phyloP scores from a whole-genome alignment of 1,140 invertebrate species.

The Zaprionus taronus region DNA sequence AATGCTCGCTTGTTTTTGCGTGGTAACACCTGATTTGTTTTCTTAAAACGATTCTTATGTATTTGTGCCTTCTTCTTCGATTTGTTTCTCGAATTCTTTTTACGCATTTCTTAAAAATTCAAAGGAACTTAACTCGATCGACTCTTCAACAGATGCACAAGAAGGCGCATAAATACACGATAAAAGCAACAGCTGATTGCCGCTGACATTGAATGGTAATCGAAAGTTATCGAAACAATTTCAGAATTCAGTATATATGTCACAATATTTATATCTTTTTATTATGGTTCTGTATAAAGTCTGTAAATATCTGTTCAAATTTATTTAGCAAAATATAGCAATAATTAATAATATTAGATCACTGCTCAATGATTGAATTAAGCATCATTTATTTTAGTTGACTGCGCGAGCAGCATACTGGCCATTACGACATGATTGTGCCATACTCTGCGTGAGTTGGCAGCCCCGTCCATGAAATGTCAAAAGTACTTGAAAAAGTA shows the following conservation, averaged over 20 bases:
- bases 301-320: too few relatives aligned
- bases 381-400: not conserved
- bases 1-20: not conserved
- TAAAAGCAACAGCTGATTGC: not conserved
- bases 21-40: not conserved
- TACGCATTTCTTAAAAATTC: conserved; percentile 7
- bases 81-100: conserved; percentile 4
- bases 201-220: not conserved
- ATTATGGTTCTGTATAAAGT: not conserved
- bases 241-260: too few relatives aligned
- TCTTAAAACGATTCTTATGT: conserved; percentile 1
- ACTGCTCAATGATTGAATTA: too few relatives aligned
- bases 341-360: too few relatives aligned
- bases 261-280: not conserved
- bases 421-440: not conserved
- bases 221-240: not conserved
- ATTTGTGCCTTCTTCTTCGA: not conserved
- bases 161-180: not conserved
- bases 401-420: not conserved
- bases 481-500: conserved; percentile 53
- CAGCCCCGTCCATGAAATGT: conserved; percentile 45
- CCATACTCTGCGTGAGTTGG: not conserved
- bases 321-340: too few relatives aligned
- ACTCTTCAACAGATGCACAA: not conserved
- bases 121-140: not conserved